phyloP scores from a whole-genome alignment of 2,888 invertebrate species.

The Polia nebulosa region DNA sequence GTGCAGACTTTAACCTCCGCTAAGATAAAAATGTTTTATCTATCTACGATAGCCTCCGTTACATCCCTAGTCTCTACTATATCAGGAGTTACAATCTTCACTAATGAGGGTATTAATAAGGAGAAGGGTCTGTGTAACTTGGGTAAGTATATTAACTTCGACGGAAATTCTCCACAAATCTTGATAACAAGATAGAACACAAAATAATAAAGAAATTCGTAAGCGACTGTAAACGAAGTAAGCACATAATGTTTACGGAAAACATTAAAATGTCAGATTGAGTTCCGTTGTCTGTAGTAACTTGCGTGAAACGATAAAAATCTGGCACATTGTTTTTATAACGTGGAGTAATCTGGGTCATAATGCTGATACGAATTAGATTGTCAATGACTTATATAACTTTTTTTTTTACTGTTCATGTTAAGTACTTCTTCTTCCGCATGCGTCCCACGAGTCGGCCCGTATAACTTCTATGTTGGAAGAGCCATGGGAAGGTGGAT shows the following conservation, averaged over 20 bases:
- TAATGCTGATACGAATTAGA: background rate
- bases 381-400: background rate
- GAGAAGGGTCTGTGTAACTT: background rate
- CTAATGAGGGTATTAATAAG: conserved; percentile 30
- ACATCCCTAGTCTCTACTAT: background rate
- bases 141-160: background rate
- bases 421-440: too few species aligned
- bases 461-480: too few species aligned
- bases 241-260: background rate
- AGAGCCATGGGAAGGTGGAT: too few species aligned
- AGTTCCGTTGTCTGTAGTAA: conserved; percentile 12
- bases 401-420: background rate
- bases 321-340: conserved; percentile 12
- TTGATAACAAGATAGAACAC: background rate
- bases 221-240: background rate
- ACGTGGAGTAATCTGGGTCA: background rate
- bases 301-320: conserved; percentile 27
- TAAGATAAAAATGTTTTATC: background rate
- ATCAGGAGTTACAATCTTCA: conserved; percentile 20
- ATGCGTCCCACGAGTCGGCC: too few species aligned
- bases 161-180: background rate
- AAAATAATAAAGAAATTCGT: background rate
- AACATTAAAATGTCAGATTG: conserved; percentile 14
- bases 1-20: too few species aligned
- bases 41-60: background rate